Evolutionary conservation across 2,888 invertebrate genomes (phyloP).

Genomic region (Calliphora vomitoria): DNA sequence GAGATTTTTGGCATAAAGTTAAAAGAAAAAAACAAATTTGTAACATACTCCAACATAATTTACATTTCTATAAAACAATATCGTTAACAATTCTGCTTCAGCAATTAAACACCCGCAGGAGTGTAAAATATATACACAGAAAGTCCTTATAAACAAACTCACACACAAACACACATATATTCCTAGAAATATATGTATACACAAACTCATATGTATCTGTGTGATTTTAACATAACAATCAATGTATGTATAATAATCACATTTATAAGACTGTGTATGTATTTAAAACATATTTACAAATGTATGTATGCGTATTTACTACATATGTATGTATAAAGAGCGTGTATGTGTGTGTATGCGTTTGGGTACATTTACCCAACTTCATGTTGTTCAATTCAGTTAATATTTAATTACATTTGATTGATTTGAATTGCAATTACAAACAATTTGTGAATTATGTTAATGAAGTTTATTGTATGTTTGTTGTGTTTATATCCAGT

Average conservation of each 20-base stretch:
- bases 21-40: neutral
- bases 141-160: neutral
- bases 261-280: slow-evolving; percentile 27
- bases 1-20: neutral
- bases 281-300: neutral
- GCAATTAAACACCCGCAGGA: slow-evolving; percentile 60
- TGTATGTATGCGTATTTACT: neutral
- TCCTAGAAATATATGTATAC: neutral
- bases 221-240: slow-evolving; percentile 56
- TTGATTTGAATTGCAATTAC: slow-evolving; percentile 72
- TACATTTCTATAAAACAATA: slow-evolving; percentile 43
- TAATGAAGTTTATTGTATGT: slow-evolving; percentile 66
- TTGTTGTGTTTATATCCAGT: slow-evolving; percentile 15
- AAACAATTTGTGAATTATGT: slow-evolving; percentile 72
- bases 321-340: neutral
- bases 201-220: slow-evolving; percentile 1
- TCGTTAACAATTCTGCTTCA: slow-evolving; percentile 47
- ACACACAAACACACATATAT: neutral
- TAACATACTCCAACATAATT: neutral
- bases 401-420: slow-evolving; percentile 74
- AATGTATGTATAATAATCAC: slow-evolving; percentile 32
- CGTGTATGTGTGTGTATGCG: neutral
- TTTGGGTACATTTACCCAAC: neutral
- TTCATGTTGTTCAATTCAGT: slow-evolving; percentile 43
- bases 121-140: slow-evolving; percentile 5